Base-by-base conservation (phyloP, 2,888 invertebrate genomes). In the Meiosimyza platycephala region DNA sequence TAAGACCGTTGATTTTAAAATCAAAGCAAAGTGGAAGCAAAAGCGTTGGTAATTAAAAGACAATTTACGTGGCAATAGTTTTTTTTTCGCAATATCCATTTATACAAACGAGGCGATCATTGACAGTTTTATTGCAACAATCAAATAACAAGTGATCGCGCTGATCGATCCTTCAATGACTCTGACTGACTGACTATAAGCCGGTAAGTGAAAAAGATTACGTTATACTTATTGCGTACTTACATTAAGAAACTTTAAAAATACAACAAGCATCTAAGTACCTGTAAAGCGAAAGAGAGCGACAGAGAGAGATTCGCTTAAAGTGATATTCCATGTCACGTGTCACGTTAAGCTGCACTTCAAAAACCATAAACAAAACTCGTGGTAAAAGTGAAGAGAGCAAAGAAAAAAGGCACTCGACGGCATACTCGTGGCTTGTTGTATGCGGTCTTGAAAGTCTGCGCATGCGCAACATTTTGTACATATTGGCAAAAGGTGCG, bases 291-390 rank as follows among this genome's bases (percentile, higher is more conserved):
- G 40, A 59, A 16, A 69, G 18, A 62, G 47, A 52, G 57, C n/a
- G n/a, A n/a, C n/a, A 74, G 67, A 73, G 59, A 72, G 47, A 12
- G 15, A 76, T 75, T 72, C 76, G 78, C 80, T 82, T 83, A 83
- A 84, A 84, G 85, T 84, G 84, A 84, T 85, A 83, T 85, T 82
- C 80, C 82, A 82, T 84, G 84, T 85, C 85, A 84, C 80, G 85
- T 85, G 85, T 85, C 84, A 84, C 76, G 75, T 47, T 51, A 52
- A 33, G 48, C 51, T 51, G 71, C 59, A 65, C 71, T 65, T 48
- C 65, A 64, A 47, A 22, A 15, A 48, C 55, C n/a, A 64, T 63
- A 50, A 55, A 62, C 50, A 63, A 69, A 60, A 76, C 76, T 75
- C 63, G 52, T 52, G 66, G 6, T 18, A 60, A 28, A 65, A 15